phyloP scores from a whole-genome alignment of 2,797 vertebrate genomes.

The Premnoplex brunnescens region DNA sequence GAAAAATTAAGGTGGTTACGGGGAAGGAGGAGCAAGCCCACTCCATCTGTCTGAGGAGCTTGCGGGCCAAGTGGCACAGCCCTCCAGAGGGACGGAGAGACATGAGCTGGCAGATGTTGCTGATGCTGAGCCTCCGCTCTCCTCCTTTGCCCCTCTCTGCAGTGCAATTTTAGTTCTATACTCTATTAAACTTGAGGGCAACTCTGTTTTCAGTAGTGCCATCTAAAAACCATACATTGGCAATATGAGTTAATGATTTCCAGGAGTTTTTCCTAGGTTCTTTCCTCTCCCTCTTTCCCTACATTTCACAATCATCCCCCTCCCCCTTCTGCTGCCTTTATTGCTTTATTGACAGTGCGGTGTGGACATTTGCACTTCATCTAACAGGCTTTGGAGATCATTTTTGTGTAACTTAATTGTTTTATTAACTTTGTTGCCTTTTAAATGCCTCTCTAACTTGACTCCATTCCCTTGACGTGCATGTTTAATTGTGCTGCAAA shows the following conservation, averaged over 20 bases:
- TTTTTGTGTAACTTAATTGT: background rate
- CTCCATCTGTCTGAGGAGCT: background rate
- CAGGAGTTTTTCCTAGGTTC: background rate
- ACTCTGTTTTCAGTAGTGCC: background rate
- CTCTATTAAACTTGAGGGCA: background rate
- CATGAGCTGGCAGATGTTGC: background rate
- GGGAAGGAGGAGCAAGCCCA: background rate
- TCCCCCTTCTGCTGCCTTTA: background rate
- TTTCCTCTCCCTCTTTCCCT: background rate
- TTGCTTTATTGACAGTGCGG: background rate
- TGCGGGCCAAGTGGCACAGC: background rate
- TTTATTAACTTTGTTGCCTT: slow-evolving; percentile 22
- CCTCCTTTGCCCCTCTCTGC: background rate
- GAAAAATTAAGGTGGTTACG: background rate
- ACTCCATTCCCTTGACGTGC: background rate
- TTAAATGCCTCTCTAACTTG: slow-evolving; percentile 23
- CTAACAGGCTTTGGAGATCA: background rate
- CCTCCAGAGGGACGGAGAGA: background rate
- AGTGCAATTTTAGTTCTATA: background rate
- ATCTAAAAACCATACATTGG: background rate
- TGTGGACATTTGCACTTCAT: slow-evolving; percentile 11
- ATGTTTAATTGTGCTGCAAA: slow-evolving; percentile 39
- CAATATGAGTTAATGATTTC: background rate
- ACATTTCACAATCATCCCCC: background rate
- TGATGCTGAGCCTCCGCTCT: background rate